Evolutionary conservation across 2,888 invertebrate genomes (phyloP), one percentile per base, ranked within the genome.

Genomic region (Mesorhabditis belari): DNA sequence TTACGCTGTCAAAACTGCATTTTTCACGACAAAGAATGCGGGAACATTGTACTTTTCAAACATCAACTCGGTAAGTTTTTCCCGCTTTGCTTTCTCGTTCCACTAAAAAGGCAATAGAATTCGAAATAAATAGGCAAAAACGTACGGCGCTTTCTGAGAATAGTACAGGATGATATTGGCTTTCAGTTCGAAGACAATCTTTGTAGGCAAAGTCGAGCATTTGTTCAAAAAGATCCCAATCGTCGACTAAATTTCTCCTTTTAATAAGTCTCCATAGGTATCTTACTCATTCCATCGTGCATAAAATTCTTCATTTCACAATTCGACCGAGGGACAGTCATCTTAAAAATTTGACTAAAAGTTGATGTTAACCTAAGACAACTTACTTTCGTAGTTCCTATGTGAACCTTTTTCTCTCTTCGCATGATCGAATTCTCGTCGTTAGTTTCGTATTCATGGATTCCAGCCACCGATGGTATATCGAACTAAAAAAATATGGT

Each of bases 1-100:
- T 79, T 81, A 84, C 19, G 95, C 95, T 3, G 96, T 92, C 50
- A 98, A 83, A 0, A 96, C 96, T 0, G 98, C 96, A 82, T 93
- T 96, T 85, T 98, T 98, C 0, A 92, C 92, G 12, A 98, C 84
- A 82, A 93, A 98, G 83, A 95, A 96, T 0, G 98, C 98, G 0
- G 98, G 98, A 0, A 94, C 92, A 81, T 92, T 90, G 83, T 94
- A 96, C 82, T 96, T 98, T 83, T 98, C 98, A 81, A 98, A 98
- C 87, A 98, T 90, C 0, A 99, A 84, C 81, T 98, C 98, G 0
- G 95, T 93, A 2, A 98, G 83, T 81, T 90, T 91, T 84, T 98
- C 98, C 21, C 98, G 86, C 77, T 93, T 92, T 12, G 89, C 88
- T 60, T 93, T 86, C 2, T 89, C 87, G 71, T 95, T 95, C 95